phyloP scores from a whole-genome alignment of 2,888 invertebrate species.

The Dicycla oo region DNA sequence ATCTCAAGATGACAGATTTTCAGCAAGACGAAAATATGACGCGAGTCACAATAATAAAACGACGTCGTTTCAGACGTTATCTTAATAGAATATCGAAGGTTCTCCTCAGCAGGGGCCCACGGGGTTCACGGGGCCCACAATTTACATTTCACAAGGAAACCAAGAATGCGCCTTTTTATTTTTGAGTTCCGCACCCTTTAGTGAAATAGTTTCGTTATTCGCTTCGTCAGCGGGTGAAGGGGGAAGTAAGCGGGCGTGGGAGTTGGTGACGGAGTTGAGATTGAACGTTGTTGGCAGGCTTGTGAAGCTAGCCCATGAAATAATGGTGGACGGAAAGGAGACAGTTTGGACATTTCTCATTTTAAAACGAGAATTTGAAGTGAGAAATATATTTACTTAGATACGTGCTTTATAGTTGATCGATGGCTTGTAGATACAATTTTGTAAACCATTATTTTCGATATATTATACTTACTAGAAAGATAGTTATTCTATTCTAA shows the following conservation, averaged over 20 bases:
- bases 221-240: slow-evolving; percentile 51
- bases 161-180: slow-evolving; percentile 63
- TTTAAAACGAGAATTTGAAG: not conserved
- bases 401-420: not conserved
- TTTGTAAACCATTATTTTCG: not conserved
- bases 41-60: slow-evolving; percentile 74
- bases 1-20: slow-evolving; percentile 85
- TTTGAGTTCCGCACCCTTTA: slow-evolving; percentile 63
- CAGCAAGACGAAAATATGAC: slow-evolving; percentile 84
- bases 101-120: not conserved
- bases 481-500: not conserved
- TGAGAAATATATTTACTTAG: not conserved
- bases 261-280: slow-evolving; percentile 36
- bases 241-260: not conserved
- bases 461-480: not conserved
- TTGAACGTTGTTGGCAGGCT: slow-evolving; percentile 47
- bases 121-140: slow-evolving; percentile 34
- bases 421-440: not conserved
- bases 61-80: slow-evolving; percentile 75
- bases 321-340: slow-evolving; percentile 3
- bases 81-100: slow-evolving; percentile 87
- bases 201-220: slow-evolving; percentile 64
- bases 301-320: slow-evolving; percentile 4
- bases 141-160: slow-evolving; percentile 68
- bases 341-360: not conserved